A percentile compares a stretch with the other conserved stretches of the same genome.
phyloP scores from a whole-genome alignment of 2,113 vertebrate genomes.

The Heterotilapia buettikoferi region DNA sequence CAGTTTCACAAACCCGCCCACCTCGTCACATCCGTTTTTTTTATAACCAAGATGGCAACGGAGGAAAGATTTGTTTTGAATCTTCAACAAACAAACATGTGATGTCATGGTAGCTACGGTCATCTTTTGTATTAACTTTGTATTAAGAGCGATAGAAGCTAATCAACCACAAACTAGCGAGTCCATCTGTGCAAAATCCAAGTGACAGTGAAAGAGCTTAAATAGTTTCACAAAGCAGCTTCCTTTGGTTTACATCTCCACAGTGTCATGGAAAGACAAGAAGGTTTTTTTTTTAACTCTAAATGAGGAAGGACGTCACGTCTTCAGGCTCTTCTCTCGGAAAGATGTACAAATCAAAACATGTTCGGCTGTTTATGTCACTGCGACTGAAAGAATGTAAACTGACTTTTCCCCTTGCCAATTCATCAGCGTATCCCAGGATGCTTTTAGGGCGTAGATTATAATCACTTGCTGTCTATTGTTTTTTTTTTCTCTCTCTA shows the following conservation, averaged over 20 bases:
- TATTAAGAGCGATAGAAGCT: background rate
- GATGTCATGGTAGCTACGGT: background rate
- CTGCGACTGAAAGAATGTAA: constrained; percentile 59
- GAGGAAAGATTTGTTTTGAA: background rate
- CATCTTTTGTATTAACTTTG: background rate
- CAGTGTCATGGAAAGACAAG: background rate
- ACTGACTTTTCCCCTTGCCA: constrained; percentile 10
- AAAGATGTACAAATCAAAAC: constrained; percentile 48
- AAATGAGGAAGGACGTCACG: background rate
- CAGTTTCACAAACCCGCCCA: background rate
- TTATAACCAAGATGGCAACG: background rate
- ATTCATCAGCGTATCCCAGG: constrained; percentile 21
- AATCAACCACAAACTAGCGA: background rate
- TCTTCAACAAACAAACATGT: background rate
- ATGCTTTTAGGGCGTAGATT: constrained; percentile 16
- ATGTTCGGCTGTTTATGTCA: constrained; percentile 49
- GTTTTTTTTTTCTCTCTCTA: background rate
- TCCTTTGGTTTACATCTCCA: background rate
- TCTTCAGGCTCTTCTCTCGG: constrained; percentile 2
- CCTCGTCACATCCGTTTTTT: background rate
- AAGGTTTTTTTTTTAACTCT: background rate
- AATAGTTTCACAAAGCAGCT: background rate
- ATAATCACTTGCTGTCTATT: constrained; percentile 11
- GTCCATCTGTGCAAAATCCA: background rate
- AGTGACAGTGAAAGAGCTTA: background rate